These are phyloP conservation scores for Toxostoma redivivum DNA, from an alignment of 2,113 vertebrate genomes.

Conservation along the genomic window DNA sequence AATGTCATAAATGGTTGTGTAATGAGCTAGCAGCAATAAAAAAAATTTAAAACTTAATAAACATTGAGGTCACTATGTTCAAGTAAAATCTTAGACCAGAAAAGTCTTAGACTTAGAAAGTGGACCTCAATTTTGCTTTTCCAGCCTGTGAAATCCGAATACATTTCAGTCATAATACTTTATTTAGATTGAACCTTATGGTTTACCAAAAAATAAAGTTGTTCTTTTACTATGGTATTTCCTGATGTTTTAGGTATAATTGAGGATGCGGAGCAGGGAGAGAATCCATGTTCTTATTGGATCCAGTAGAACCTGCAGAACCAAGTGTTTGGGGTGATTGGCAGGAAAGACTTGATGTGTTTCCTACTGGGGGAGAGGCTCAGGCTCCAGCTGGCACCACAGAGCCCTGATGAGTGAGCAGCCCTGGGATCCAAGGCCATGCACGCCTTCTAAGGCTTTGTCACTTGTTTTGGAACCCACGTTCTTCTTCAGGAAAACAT, in stretches of 20 bases:
- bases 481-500: not conserved
- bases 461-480: not conserved
- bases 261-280: not conserved
- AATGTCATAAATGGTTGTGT: constrained; percentile 35
- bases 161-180: constrained; percentile 36
- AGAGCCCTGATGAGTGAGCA: not conserved
- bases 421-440: not conserved
- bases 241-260: not conserved
- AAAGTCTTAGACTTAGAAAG: not conserved
- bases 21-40: constrained; percentile 47
- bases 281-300: not conserved
- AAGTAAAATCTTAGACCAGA: not conserved
- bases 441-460: not conserved
- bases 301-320: not conserved
- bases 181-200: not conserved
- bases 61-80: constrained; percentile 21
- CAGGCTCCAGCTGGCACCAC: not conserved
- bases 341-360: constrained; percentile 44
- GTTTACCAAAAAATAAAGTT: not conserved
- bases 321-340: constrained; percentile 28
- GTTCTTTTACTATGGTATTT: not conserved
- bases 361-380: constrained; percentile 17
- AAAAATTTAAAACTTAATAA: not conserved
- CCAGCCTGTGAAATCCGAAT: constrained; percentile 40
- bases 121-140: not conserved